Percentiles rank a stretch among this genome's conserved stretches.
Evolutionary conservation across 1,140 invertebrate genomes (phyloP).

Genomic region (Calephelis nemesis): DNA sequence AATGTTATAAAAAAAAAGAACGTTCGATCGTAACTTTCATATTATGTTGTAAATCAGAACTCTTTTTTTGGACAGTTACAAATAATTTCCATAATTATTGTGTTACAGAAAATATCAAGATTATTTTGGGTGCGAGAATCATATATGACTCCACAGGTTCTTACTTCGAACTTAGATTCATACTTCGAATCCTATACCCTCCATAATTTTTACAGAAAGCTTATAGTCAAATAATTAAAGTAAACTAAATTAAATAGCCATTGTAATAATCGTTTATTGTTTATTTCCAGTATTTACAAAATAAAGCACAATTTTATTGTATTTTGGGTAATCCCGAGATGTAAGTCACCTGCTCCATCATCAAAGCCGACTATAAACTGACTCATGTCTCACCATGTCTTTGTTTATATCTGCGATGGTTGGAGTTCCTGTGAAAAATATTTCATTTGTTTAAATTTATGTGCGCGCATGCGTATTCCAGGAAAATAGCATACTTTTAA

Average conservation of each 20-base stretch:
- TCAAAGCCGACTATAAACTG: conserved; percentile 82
- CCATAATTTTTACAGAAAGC: conserved; percentile 50
- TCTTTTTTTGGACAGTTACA: no score
- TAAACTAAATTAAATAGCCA: not conserved
- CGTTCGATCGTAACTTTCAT: no score
- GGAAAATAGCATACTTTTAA: no score
- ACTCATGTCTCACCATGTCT: conserved; percentile 86
- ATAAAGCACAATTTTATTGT: not conserved
- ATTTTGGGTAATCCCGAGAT: no score
- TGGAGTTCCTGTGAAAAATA: conserved; percentile 80
- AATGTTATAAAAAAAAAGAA: no score
- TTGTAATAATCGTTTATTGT: conserved; percentile 14
- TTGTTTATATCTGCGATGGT: conserved; percentile 81
- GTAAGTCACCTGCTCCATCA: not conserved
- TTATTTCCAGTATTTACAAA: conserved; percentile 2
- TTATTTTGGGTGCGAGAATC: conserved; percentile 53
- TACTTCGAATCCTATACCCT: no score
- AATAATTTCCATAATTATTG: no score
- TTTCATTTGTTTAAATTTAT: no score
- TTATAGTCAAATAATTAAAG: conserved; percentile 50
- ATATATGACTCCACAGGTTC: conserved; percentile 68
- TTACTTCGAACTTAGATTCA: no score
- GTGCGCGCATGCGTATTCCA: no score
- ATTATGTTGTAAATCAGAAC: no score
- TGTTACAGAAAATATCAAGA: conserved; percentile 64